Evolutionary conservation across 2,113 vertebrate species (phyloP).

Genomic region (Mystacornis crossleyi): DNA sequence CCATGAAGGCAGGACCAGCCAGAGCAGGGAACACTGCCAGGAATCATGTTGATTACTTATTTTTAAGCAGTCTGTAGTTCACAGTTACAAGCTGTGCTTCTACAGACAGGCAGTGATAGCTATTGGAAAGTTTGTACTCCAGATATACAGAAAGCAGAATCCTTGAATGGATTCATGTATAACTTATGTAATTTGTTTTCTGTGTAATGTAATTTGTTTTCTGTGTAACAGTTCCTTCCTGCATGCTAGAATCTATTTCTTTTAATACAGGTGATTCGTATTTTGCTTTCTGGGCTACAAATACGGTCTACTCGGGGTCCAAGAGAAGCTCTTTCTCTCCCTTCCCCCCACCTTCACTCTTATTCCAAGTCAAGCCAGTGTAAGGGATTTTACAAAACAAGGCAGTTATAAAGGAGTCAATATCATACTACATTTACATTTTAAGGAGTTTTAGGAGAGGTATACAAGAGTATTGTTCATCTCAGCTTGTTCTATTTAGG

Average conservation of each 20-base stretch:
- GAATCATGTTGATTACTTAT: background rate
- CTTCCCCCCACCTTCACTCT: background rate
- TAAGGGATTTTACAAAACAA: background rate
- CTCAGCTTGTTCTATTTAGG: conserved; percentile 24
- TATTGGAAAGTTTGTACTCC: background rate
- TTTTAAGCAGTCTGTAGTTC: background rate
- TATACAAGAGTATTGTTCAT: background rate
- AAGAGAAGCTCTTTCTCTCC: background rate
- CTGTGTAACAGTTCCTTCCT: background rate
- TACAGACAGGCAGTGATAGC: background rate
- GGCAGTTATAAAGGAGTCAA: background rate
- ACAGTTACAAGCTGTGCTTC: background rate
- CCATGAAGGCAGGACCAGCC: background rate
- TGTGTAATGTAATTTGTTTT: background rate
- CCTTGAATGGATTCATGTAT: background rate
- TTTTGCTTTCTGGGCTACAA: background rate
- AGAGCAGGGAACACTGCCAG: background rate
- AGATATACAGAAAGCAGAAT: background rate
- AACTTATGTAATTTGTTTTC: background rate
- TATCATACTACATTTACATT: background rate
- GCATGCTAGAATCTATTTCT: background rate
- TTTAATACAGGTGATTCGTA: background rate
- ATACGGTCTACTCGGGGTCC: rapidly evolving
- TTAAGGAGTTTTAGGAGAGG: background rate
- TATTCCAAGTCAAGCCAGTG: background rate